Conservation (phyloP, 2,888 invertebrate genomes). For the Caenorhabditis virilis region DNA sequence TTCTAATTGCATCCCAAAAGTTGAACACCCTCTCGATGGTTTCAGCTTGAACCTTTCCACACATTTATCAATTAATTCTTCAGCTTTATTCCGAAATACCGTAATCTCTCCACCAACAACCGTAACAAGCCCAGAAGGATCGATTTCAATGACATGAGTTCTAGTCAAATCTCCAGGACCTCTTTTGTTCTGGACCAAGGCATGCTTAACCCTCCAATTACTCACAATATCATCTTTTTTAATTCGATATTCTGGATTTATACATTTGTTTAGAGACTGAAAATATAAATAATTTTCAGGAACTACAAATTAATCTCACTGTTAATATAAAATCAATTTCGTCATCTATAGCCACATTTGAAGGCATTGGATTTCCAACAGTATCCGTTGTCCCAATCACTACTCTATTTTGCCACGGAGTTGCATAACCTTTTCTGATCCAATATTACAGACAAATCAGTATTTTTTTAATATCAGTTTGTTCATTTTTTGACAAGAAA, state of each 20-base stretch:
- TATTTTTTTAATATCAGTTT: neutral
- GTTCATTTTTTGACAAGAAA: neutral
- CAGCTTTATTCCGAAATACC: conserved; percentile 22
- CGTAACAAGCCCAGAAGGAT: conserved; percentile 15
- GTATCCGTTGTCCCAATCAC: conserved; percentile 21
- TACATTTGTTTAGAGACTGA: too few relatives aligned
- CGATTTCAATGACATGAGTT: conserved; percentile 18
- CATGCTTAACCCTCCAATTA: conserved; percentile 22
- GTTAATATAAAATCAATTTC: too few relatives aligned
- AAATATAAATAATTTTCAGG: too few relatives aligned
- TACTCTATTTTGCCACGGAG: conserved; percentile 17
- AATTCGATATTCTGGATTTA: conserved; percentile 19
- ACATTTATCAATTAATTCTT: conserved; percentile 19
- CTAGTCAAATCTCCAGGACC: conserved; percentile 12
- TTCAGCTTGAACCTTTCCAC: conserved; percentile 5
- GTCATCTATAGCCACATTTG: conserved; percentile 10
- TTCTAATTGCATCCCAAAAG: conserved; percentile 18
- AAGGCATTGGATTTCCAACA: conserved; percentile 2
- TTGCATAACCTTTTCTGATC: too few relatives aligned
- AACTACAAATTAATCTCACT: too few relatives aligned
- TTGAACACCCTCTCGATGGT: conserved; percentile 9
- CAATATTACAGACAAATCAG: too few relatives aligned
- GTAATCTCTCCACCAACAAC: conserved; percentile 30
- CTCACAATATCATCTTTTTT: conserved; percentile 16
- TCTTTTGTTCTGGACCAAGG: conserved; percentile 16